Evolutionary conservation across 2,888 invertebrate species (phyloP), one percentile per base, ranked within the genome.

Genomic region (Philonicus albiceps): DNA sequence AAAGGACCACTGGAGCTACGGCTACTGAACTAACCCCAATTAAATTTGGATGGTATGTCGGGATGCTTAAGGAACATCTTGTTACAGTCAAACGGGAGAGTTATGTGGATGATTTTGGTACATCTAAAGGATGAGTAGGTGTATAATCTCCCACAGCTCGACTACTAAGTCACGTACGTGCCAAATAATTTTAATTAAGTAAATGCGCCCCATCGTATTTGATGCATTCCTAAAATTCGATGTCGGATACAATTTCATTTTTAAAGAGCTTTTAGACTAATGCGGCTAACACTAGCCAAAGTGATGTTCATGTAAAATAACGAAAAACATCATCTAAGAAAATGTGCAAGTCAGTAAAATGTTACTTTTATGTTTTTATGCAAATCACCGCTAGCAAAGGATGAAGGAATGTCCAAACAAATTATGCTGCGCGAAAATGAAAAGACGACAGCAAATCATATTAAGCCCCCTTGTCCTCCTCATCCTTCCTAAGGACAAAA

Each of bases 21-120:
- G 83, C 83, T 72, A 72, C 83, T 37, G 27, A 83, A 72, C 64
- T 83, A 83, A 83, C 83, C 83, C 37, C 83, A 83, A 83, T 83
- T 83, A 83, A 83, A 83, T 83, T 83, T 83, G 83, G 72, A 83
- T 55, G 83, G 55, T 83, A 64, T 83, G 31, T 37, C 22, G 55
- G 55, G 11, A 22, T 83, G 27, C 55, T 31, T 13, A 19, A 83
- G 37, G 40, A 64, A 40, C 72, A 37, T 34, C 22, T 83, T 55
- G 55, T 55, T 64, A 64, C 37, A 43, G 34, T 34, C 72, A 40
- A 72, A 64, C 19, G 55, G 16, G 13, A 19, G 16, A 37, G 64
- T 83, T 64, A 72, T 83, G 34, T 34, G 34, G 22, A 22, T 64
- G 55, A 34, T n/a, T 34, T n/a, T 11, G 30, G 31, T 49, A 49